Evolutionary conservation across 2,113 vertebrate genomes (phyloP).

Genomic region (Ictalurus punctatus): DNA sequence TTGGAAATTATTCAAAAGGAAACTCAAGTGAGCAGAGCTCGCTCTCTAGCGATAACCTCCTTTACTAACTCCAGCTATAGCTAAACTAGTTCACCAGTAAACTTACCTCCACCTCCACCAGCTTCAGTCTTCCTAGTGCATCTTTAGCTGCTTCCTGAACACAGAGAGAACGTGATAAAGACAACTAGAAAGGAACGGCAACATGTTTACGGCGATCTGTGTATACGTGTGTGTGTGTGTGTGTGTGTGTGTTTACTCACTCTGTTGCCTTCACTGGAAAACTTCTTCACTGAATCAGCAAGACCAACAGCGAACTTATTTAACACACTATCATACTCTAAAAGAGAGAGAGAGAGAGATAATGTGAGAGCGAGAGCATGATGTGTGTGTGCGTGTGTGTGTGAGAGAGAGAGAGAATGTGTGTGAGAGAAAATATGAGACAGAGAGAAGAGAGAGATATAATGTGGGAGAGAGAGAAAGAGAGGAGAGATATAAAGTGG

Average conservation of each 20-base stretch:
- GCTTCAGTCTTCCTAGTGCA: conserved; percentile 79
- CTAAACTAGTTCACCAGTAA: not conserved
- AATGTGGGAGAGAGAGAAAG: no score
- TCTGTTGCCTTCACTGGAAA: conserved; percentile 82
- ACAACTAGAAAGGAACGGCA: not conserved
- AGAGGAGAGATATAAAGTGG: no score
- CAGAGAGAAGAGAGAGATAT: no score
- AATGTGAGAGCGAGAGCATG: not conserved
- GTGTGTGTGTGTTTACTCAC: conserved; percentile 65
- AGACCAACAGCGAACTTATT: conserved; percentile 77
- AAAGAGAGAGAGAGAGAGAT: not conserved
- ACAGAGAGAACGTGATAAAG: not conserved
- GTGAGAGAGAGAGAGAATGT: not conserved
- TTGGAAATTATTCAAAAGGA: not conserved
- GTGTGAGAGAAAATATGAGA: no score
- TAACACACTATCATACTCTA: conserved; percentile 82
- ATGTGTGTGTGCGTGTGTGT: not conserved
- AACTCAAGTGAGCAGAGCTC: not conserved
- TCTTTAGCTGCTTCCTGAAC: conserved; percentile 86
- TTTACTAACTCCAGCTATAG: not conserved
- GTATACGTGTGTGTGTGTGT: conserved; percentile 20
- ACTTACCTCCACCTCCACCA: conserved; percentile 83
- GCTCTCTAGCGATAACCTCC: not conserved
- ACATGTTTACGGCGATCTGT: not conserved
- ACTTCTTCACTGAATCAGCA: conserved; percentile 78